These are phyloP conservation scores for Lasiurus cinereus DNA, from an alignment of 2,113 vertebrate species.

Conservation along the genomic window DNA sequence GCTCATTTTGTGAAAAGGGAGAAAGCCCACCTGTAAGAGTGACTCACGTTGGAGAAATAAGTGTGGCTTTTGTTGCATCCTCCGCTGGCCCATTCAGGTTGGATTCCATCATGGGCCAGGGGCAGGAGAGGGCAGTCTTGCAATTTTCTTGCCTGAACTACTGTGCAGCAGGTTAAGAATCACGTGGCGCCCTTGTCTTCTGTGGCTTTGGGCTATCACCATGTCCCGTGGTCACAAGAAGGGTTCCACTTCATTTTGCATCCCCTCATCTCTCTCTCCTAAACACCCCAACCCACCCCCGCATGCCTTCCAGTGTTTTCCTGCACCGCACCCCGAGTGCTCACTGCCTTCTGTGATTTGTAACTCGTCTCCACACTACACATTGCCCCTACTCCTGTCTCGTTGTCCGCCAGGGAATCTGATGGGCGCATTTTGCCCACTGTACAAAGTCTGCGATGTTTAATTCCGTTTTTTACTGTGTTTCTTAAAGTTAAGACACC, in stretches of 20 bases:
- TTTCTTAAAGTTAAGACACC: neutral
- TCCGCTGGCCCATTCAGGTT: neutral
- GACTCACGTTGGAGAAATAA: neutral
- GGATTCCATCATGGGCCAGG: neutral
- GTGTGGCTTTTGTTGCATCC: neutral
- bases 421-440: neutral
- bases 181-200: conserved; percentile 65
- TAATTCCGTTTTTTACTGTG: conserved; percentile 16
- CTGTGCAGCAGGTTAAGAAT: conserved; percentile 68
- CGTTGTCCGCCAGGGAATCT: neutral
- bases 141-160: neutral
- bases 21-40: conserved; percentile 82
- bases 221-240: conserved; percentile 50
- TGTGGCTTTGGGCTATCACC: conserved; percentile 12
- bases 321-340: neutral
- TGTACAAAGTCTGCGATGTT: conserved; percentile 19
- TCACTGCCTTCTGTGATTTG: conserved; percentile 25
- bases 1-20: neutral
- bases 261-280: neutral
- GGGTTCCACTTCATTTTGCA: conserved; percentile 20
- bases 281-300: neutral
- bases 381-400: neutral
- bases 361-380: neutral
- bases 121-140: conserved; percentile 41
- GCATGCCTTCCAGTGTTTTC: neutral